Evolutionary conservation across 1,140 invertebrate genomes (phyloP), one percentile per base, ranked within the genome.

Genomic region (Drosophila bipectinata): DNA sequence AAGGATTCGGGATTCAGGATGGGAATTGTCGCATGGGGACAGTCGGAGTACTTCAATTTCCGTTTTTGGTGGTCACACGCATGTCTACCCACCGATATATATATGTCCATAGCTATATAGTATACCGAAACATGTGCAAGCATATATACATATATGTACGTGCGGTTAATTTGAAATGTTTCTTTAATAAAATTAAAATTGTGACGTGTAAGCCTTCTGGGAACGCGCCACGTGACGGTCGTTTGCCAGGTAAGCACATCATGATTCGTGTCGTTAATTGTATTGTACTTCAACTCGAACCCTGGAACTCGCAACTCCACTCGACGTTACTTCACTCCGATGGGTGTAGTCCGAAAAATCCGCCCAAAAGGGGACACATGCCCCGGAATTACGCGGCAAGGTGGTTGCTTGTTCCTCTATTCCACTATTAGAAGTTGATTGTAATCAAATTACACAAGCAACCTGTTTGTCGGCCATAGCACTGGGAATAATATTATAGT

Each of bases 191-290:
- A 90, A 90, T 90, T 90, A 90, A 87, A 90, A 87, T 90, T 90
- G 79, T 90, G 80, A 91, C 84, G 79, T 91, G 90, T 88, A 88
- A 90, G 79, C 79, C 90, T 91, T 83, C 90, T 91, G 90, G 90
- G 90, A 91, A 91, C 77, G 72, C 37, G 90, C 79, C 90, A 91
- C 90, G 90, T 91, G 90, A 91, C 90, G 84, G 90, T 91, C 90
- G 90, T 91, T 91, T 90, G 90, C 84, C 90, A 91, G 90, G 90
- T 91, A 91, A 90, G 89, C 84, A 89, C 83, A 85, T 85, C 87
- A 90, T 90, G 83, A 87, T 91, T 91, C 89, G 90, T 91, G 89
- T 81, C 89, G 85, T 90, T 91, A 91, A 91, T 91, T 91, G 88
- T 91, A 89, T 91, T 90, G 88, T 77, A 79, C 74, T 78, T 80